These are phyloP conservation scores for Camelus bactrianus DNA, from an alignment of 2,113 vertebrate genomes.

Conservation along the genomic window DNA sequence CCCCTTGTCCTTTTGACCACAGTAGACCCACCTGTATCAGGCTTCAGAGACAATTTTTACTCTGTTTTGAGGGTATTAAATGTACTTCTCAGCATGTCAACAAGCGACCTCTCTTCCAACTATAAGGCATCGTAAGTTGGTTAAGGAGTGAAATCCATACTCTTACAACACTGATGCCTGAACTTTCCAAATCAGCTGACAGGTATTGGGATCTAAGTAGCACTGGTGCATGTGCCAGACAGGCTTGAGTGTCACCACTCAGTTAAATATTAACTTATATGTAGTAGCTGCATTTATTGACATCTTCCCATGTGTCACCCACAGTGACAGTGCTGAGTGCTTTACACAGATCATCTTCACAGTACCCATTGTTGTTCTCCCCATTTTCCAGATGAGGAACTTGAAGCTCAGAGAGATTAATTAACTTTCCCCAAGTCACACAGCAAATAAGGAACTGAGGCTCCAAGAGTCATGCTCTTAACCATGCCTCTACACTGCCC, in stretches of 20 bases:
- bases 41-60: neutral
- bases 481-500: neutral
- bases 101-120: neutral
- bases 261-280: fast-evolving
- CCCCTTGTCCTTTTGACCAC: neutral
- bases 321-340: neutral
- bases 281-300: neutral
- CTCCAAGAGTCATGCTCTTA: neutral
- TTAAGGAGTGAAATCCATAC: neutral
- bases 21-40: neutral
- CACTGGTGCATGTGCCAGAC: fast-evolving
- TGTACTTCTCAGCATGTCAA: neutral
- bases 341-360: neutral
- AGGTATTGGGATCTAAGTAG: neutral
- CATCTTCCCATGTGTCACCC: neutral
- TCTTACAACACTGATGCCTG: neutral
- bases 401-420: neutral
- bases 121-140: neutral
- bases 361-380: neutral
- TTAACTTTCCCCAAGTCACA: neutral
- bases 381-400: neutral
- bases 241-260: no score
- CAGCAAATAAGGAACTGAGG: neutral
- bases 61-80: neutral
- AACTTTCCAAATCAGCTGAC: neutral